These are phyloP conservation scores for Chlamydotis undulata DNA, from an alignment of 2,113 vertebrate genomes.

Conservation along the genomic window DNA sequence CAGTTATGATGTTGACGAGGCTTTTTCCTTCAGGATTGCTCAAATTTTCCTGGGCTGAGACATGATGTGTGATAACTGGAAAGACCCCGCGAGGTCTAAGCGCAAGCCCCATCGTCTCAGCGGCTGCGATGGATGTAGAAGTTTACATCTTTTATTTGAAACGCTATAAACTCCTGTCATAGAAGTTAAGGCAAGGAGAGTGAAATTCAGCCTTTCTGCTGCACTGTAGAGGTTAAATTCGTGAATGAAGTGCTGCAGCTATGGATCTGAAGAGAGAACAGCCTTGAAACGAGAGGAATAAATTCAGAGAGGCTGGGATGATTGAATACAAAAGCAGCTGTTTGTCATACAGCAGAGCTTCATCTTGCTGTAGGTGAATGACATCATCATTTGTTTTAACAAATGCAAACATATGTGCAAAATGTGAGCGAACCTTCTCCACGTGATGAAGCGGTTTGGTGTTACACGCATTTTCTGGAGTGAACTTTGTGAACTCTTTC, in stretches of 20 bases:
- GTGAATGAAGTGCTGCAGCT: not conserved
- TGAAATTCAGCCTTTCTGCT: not conserved
- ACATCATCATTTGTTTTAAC: conserved; percentile 2
- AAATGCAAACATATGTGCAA: conserved; percentile 21
- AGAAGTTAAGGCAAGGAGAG: not conserved
- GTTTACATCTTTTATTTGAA: not conserved
- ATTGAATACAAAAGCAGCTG: not conserved
- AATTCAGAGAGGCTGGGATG: not conserved
- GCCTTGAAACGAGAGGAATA: not conserved
- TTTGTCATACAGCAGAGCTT: not conserved
- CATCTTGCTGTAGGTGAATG: not conserved
- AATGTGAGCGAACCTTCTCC: not conserved
- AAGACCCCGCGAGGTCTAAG: not conserved
- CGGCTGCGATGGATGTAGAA: not conserved
- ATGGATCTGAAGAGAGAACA: not conserved
- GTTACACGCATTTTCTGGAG: not conserved
- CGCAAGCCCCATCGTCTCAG: not conserved
- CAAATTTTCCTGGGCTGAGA: not conserved
- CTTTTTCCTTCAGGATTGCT: not conserved
- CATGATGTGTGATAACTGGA: not conserved
- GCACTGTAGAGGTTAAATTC: not conserved
- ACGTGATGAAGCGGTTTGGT: not conserved
- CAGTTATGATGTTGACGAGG: not conserved
- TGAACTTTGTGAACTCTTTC: not conserved
- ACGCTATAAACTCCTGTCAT: not conserved